These are phyloP conservation scores for Zingel zingel DNA, from an alignment of 2,113 vertebrate species.

Conservation along the genomic window DNA sequence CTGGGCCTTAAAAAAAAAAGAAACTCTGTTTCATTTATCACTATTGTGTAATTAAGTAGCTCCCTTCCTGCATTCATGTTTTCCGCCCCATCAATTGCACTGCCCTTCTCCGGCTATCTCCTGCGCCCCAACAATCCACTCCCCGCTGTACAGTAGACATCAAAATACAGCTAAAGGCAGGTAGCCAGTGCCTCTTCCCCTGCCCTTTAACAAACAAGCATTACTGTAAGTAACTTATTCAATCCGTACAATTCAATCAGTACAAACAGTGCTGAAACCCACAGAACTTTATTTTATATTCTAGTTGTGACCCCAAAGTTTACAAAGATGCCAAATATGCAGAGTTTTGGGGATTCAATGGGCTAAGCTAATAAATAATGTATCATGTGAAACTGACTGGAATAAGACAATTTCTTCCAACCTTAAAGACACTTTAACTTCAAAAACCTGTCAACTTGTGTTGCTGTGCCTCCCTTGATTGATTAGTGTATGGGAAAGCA, in stretches of 20 bases:
- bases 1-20: background rate
- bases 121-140: background rate
- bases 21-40: slow-evolving; percentile 31
- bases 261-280: background rate
- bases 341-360: too few species aligned
- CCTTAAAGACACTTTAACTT: too few species aligned
- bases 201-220: background rate
- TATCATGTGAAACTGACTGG: too few species aligned
- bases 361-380: too few species aligned
- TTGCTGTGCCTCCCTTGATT: background rate
- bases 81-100: background rate
- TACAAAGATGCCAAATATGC: too few species aligned
- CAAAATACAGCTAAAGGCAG: background rate
- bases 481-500: background rate
- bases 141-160: background rate
- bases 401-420: too few species aligned
- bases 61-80: slow-evolving; percentile 13
- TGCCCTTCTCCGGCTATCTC: background rate
- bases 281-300: background rate
- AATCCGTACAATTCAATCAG: background rate
- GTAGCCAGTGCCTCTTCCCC: background rate
- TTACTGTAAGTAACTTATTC: background rate
- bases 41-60: slow-evolving; percentile 3
- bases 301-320: background rate
- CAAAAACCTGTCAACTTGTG: background rate